phyloP scores from a whole-genome alignment of 2,888 invertebrate genomes.

The Bellardia bayeri region DNA sequence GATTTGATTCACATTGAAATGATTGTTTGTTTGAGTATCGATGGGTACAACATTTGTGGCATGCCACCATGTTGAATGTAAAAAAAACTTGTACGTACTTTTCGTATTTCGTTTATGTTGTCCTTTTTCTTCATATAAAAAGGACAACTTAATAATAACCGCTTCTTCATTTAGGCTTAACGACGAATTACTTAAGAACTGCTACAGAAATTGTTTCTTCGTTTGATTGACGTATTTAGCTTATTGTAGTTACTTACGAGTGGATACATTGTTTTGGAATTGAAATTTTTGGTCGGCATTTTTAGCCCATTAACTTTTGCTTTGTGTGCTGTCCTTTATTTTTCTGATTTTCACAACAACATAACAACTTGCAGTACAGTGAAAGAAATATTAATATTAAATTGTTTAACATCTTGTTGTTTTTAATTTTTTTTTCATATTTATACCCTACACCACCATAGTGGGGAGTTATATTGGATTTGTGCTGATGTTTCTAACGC shows the following conservation, averaged over 20 bases:
- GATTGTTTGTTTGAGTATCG: constrained; percentile 12
- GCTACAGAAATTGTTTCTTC: constrained; percentile 56
- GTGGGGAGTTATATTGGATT: too few species aligned
- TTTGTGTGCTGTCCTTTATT: background rate
- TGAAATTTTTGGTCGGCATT: constrained; percentile 56
- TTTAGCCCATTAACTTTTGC: constrained; percentile 61
- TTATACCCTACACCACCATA: too few species aligned
- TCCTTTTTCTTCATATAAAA: constrained; percentile 55
- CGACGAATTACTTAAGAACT: constrained; percentile 25
- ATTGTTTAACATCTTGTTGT: background rate
- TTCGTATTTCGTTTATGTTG: constrained; percentile 33
- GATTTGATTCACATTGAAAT: background rate
- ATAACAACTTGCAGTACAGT: constrained; percentile 19
- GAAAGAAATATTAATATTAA: background rate
- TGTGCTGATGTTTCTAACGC: too few species aligned
- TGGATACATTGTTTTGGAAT: constrained; percentile 65
- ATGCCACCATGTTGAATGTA: constrained; percentile 57
- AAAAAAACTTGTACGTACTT: background rate
- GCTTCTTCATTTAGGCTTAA: constrained; percentile 19
- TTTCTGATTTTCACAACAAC: background rate
- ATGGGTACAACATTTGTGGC: constrained; percentile 47
- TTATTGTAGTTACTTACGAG: background rate
- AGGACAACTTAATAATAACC: constrained; percentile 73
- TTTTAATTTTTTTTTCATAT: too few species aligned
- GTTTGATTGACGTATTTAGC: constrained; percentile 75